Evolutionary conservation across 92 coral and sea anemone genomes (phyloP).

Genomic region (Zoanthus gigantus): DNA sequence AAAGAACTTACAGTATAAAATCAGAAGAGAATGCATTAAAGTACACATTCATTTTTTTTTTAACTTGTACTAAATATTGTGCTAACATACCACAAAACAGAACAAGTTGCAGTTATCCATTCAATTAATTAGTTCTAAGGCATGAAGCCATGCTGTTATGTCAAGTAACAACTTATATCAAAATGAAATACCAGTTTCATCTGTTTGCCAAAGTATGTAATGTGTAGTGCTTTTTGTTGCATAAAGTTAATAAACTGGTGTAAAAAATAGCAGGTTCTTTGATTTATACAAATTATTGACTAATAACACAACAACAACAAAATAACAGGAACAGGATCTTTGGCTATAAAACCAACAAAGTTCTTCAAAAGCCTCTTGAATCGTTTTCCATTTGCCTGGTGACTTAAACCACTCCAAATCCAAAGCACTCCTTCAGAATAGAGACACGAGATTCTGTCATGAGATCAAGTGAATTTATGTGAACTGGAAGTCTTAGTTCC

Average conservation of each 20-base stretch:
- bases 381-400: not conserved
- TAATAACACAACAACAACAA: not conserved
- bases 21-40: not conserved
- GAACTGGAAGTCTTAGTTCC: conserved; percentile 56
- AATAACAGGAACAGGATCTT: not conserved
- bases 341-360: not conserved
- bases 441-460: conserved; percentile 45
- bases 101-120: not conserved
- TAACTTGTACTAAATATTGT: not conserved
- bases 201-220: not conserved
- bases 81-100: no score
- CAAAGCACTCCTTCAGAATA: conserved; percentile 50
- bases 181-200: not conserved
- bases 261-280: not conserved
- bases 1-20: no score
- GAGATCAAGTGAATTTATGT: conserved; percentile 43
- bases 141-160: not conserved
- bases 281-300: not conserved
- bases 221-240: not conserved
- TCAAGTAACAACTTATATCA: not conserved
- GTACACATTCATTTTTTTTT: not conserved
- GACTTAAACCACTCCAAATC: conserved; percentile 50
- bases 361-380: not conserved
- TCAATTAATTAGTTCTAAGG: not conserved
- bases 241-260: not conserved